These are phyloP conservation scores for Itoplectis maculator DNA, from an alignment of 2,888 invertebrate genomes.

Conservation along the genomic window DNA sequence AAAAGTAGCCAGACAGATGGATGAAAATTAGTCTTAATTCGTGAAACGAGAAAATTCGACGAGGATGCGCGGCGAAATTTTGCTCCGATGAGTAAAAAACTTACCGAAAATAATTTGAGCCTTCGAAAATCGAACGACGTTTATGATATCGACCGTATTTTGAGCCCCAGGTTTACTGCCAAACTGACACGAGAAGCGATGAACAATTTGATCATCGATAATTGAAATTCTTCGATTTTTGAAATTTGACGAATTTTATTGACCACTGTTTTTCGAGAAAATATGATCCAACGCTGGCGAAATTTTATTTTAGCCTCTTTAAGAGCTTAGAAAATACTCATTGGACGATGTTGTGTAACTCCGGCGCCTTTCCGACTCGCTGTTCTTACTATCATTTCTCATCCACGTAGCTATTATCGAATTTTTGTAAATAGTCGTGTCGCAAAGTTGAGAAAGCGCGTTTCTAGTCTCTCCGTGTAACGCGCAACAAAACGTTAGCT, in stretches of 20 bases:
- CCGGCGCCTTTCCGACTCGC: not conserved
- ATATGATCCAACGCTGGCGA: not conserved
- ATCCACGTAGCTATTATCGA: constrained; percentile 1
- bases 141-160: not conserved
- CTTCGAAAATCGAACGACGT: not conserved
- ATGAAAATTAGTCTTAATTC: not conserved
- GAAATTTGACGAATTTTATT: not conserved
- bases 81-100: not conserved
- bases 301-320: not conserved
- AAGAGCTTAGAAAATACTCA: not conserved
- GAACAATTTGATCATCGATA: not conserved
- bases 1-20: not conserved
- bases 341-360: not conserved
- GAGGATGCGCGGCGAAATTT: not conserved
- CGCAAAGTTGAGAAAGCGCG: constrained; percentile 19
- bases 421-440: constrained; percentile 58
- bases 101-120: not conserved
- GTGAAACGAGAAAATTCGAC: not conserved
- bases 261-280: not conserved
- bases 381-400: not conserved
- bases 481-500: constrained; percentile 24
- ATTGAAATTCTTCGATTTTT: not conserved
- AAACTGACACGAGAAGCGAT: not conserved
- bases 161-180: not conserved
- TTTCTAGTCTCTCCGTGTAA: constrained; percentile 36